Evolutionary conservation across 2,888 invertebrate genomes (phyloP), one percentile per base, ranked within the genome.

Genomic region (Proisotoma minuta): DNA sequence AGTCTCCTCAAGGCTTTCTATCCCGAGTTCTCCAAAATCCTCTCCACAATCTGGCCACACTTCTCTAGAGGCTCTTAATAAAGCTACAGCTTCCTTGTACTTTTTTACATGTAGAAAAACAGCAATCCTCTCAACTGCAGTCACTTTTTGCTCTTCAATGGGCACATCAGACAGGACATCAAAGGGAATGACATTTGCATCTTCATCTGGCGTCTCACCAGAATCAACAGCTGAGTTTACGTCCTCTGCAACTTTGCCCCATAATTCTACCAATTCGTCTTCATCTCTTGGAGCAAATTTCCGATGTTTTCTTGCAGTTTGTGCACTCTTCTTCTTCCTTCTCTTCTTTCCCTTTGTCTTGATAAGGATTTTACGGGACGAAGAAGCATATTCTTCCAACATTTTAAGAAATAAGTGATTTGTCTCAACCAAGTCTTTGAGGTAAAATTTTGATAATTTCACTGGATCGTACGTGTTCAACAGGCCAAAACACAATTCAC

Each of bases 321-420:
- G 65, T 28, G 15, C 20, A 4, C 4, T 5, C 18, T 20, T 20
- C 27, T 78, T 8, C 71, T 74, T 68, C 78, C 82, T 34, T 77
- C 84, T 85, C 76, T 86, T 85, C 75, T 66, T 76, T 40, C 73
- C 77, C 57, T 75, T 75, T 2, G 73, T 77, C 57, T 75, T 75
- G 3, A 91, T 87, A 12, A 93, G 81, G 39, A 89, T 79, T 3
- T 82, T 79, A 63, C 78, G 77, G 28, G 40, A 65, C n/a, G 51
- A 29, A 3, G n/a, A 39, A 12, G 66, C 51, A 57, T 66, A 71
- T 18, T 79, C 75, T 72, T 95, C 91, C 76, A 97, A 81, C 86
- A 95, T 88, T 82, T 91, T 93, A 63, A 96, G 77, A 77, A 93
- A 96, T 64, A 94, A 82, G 78, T 97, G 94, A 47, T 87, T 87